These are phyloP conservation scores for Lasiurus borealis DNA, from an alignment of 2,113 vertebrate species.

Conservation along the genomic window DNA sequence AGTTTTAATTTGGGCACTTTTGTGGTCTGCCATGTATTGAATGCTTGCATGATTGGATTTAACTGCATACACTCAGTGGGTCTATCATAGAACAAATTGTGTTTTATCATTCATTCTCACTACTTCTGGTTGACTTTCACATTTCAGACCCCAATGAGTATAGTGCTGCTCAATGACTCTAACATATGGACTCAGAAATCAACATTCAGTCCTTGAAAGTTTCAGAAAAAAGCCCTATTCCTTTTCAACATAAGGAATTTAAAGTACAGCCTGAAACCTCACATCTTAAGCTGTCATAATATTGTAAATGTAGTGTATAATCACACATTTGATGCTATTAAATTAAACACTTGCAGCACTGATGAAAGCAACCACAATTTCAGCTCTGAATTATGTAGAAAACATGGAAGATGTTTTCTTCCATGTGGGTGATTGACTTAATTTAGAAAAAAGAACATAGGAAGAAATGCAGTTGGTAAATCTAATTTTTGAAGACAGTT, in stretches of 20 bases:
- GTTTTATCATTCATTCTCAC: conserved; percentile 46
- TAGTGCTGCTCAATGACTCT: background rate
- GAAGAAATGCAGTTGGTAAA: conserved; percentile 8
- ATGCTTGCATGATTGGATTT: background rate
- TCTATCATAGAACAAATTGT: background rate
- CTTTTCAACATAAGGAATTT: background rate
- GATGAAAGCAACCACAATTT: background rate
- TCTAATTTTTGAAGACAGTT: background rate
- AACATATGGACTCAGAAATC: background rate
- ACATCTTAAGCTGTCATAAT: background rate
- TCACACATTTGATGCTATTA: background rate
- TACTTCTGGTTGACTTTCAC: conserved; percentile 25
- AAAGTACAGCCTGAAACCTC: conserved; percentile 34
- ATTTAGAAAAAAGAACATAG: background rate
- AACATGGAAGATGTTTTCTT: background rate
- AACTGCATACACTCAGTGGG: background rate
- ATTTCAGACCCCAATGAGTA: conserved; percentile 14
- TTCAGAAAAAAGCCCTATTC: background rate
- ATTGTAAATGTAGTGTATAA: background rate
- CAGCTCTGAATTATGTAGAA: background rate
- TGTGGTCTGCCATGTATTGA: background rate
- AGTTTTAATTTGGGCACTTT: conserved; percentile 53
- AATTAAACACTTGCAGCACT: background rate
- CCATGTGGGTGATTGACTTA: background rate
- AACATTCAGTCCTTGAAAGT: background rate